Evolutionary conservation across 2,797 vertebrate species (phyloP), one percentile per base, ranked within the genome.

Genomic region (Poecilia gillii): DNA sequence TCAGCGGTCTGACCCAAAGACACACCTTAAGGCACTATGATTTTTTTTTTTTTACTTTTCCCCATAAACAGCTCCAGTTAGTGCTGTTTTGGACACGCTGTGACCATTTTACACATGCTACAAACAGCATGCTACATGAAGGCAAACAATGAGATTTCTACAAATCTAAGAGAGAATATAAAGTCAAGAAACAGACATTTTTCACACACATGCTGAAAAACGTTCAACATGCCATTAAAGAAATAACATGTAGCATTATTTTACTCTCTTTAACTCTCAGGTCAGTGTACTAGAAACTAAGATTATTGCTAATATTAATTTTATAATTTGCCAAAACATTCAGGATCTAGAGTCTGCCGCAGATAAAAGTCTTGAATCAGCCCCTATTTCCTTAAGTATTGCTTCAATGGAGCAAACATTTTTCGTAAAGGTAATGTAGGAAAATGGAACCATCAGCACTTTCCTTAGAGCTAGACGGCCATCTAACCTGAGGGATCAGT

Each of bases 81-180:
- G 51, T 20, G 73, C 81, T 39, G 49, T 49, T 85, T 62, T 76
- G 66, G 66, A 82, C 62, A 77, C 4, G 14, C 75, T 6, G 41
- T 74, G 74, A 55, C 72, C 59, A 71, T 71, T 74, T 84, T 89
- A 92, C 92, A 92, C 92, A 93, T 74, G 87, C 80, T 78, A 75
- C 46, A 78, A 76, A 84, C 20, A 68, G 84, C 92, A 93, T 93
- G 94, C 93, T 81, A 84, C 80, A 91, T 88, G 85, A 79, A 75
- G n/a, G 86, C 77, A 81, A 43, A 81, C 73, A 28, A 73, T 62
- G 14, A 36, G 64, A 72, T 72, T 77, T 57, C 81, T 81, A 72
- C 57, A 53, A 74, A 85, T 78, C 66, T 85, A 16, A 75, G 53
- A 76, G 0, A 85, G 66, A 39, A 66, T 83, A 72, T 72, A 72